Conservation (phyloP, 2,888 invertebrate genomes). For the Pollenia amentaria region DNA sequence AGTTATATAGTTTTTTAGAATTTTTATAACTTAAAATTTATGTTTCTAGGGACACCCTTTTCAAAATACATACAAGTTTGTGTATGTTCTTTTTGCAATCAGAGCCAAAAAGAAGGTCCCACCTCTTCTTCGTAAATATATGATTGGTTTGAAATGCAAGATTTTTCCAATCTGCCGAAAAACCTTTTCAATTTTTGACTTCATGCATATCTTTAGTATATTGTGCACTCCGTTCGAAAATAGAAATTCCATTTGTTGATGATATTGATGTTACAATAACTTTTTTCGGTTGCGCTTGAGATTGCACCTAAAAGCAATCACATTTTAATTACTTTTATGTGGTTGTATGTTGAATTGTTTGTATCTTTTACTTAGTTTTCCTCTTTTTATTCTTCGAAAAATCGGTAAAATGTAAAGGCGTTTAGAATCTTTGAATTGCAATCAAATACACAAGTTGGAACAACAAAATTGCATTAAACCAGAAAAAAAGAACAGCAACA, state of each 20-base stretch:
- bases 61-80: not conserved
- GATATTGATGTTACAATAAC: conserved; percentile 46
- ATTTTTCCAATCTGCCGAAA: conserved; percentile 22
- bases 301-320: conserved; percentile 79
- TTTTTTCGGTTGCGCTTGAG: conserved; percentile 21
- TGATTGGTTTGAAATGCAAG: conserved; percentile 69
- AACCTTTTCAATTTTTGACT: conserved; percentile 22
- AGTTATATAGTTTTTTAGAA: too few species aligned
- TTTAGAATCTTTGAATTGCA: conserved; percentile 63
- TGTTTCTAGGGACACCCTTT: conserved; percentile 8
- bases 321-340: conserved; percentile 83
- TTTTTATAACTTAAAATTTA: not conserved
- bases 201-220: conserved; percentile 6
- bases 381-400: conserved; percentile 29
- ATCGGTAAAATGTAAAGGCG: conserved; percentile 65
- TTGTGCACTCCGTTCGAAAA: not conserved
- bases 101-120: conserved; percentile 30
- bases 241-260: conserved; percentile 38
- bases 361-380: not conserved
- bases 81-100: not conserved
- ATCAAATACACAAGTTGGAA: conserved; percentile 50
- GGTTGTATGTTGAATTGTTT: conserved; percentile 58
- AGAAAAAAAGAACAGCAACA: conserved; percentile 14
- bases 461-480: conserved; percentile 63
- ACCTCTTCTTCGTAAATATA: conserved; percentile 66